Evolutionary conservation across 2,888 invertebrate species (phyloP).

Genomic region (Eugnorisma glareosa): DNA sequence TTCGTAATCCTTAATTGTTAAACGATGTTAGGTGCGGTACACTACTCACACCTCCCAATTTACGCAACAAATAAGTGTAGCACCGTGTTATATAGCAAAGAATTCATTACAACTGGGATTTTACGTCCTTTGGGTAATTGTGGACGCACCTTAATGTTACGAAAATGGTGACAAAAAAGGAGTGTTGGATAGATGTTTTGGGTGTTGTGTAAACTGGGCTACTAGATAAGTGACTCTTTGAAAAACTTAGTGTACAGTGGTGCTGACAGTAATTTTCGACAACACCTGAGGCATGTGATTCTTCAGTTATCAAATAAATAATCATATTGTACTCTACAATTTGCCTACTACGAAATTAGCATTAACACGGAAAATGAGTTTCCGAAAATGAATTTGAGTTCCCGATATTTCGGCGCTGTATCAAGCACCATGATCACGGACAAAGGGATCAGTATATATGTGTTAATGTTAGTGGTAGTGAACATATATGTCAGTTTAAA

Average conservation of each 20-base stretch:
- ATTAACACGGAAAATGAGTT: too few species aligned
- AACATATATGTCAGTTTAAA: too few species aligned
- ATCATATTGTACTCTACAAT: not conserved
- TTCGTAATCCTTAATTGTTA: constrained; percentile 70
- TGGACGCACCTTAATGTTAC: constrained; percentile 48
- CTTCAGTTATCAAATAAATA: not conserved
- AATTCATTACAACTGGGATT: constrained; percentile 69
- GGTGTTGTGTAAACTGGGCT: constrained; percentile 25
- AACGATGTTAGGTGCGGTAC: constrained; percentile 72
- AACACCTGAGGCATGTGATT: not conserved
- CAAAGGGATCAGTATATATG: too few species aligned
- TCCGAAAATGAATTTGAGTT: too few species aligned
- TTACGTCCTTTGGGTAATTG: constrained; percentile 68
- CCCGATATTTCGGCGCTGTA: too few species aligned
- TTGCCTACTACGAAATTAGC: not conserved
- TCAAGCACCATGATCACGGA: not conserved
- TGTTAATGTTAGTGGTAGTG: too few species aligned
- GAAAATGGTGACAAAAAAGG: constrained; percentile 38
- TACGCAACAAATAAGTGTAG: constrained; percentile 69
- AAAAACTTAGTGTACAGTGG: not conserved
- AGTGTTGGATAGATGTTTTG: constrained; percentile 26
- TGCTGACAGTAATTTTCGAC: not conserved
- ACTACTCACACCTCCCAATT: constrained; percentile 41
- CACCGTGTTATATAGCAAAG: constrained; percentile 68
- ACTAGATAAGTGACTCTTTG: not conserved